Conservation (phyloP, 2,888 invertebrate genomes). For the Caradrina clavipalpis region DNA sequence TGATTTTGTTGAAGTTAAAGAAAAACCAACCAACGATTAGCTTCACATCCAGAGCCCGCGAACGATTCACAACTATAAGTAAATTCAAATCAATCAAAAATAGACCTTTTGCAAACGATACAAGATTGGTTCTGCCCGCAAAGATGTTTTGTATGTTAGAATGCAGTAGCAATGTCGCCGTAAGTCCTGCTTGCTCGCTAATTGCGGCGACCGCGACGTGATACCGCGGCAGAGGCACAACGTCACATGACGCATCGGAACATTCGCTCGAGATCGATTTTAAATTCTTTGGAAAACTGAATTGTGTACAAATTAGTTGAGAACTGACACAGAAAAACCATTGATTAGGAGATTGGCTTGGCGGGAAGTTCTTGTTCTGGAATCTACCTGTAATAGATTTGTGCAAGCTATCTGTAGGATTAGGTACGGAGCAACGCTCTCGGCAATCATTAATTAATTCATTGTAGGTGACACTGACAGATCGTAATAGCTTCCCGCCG, state of each 20-base stretch:
- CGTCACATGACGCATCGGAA: conserved; percentile 7
- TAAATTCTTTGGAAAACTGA: neutral
- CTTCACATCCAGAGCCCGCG: conserved; percentile 35
- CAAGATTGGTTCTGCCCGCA: conserved; percentile 19
- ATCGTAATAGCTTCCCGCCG: neutral
- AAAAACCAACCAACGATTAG: conserved; percentile 55
- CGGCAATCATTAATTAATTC: neutral
- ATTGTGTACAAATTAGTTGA: conserved; percentile 26
- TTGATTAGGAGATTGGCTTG: neutral
- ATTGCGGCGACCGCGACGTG: conserved; percentile 56
- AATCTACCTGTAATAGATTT: neutral
- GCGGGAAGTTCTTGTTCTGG: neutral
- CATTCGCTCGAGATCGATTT: neutral
- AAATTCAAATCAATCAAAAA: conserved; percentile 7
- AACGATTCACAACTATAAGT: conserved; percentile 33
- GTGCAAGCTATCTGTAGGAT: neutral
- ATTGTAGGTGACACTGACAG: neutral
- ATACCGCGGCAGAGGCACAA: conserved; percentile 24
- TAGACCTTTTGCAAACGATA: conserved; percentile 1
- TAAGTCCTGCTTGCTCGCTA: conserved; percentile 47
- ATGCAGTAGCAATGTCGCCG: conserved; percentile 50
- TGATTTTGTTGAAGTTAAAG: conserved; percentile 10
- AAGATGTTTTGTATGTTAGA: conserved; percentile 23
- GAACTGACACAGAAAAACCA: neutral
- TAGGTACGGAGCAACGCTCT: neutral